Evolutionary conservation across 2,888 invertebrate species (phyloP), one percentile per base, ranked within the genome.

Genomic region (Euclidia mi): DNA sequence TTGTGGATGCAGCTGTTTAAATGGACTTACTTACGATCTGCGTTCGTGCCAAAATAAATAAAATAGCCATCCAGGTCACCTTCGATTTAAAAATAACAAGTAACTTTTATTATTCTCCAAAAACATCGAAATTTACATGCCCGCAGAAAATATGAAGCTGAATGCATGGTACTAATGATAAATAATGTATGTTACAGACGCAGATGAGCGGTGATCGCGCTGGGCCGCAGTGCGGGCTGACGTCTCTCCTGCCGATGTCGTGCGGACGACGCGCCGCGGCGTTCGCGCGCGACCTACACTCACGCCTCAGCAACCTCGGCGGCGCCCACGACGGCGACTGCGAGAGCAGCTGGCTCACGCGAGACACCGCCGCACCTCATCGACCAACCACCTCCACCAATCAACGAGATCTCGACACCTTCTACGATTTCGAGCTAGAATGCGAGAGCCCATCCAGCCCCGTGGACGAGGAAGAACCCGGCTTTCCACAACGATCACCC

Each of bases 191-290:
- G 56, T 94, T 92, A 57, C 94, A 95, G 95, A 92, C 91, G 90
- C 94, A 94, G 93, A 94, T 93, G 94, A 95, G 86, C 87, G 92
- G 94, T 76, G 92, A 94, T 88, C 95, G 92, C 87, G 91, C 94
- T 81, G 91, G 89, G 60, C 84, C 92, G 76, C 95, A 96, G 94
- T 96, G 96, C 90, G 96, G 96, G 80, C 92, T 97, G 80, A 95
- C 96, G 80, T 96, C 96, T 71, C 92, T 96, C 73, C 92, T 97
- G 91, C 96, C 97, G 83, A 96, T 96, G 96, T 97, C 97, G 88
- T 98, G 97, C 87, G 96, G 97, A 57, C 96, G 96, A 56, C 95
- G 97, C 51, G 97, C 97, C 52, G 97, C 97, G 84, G 97, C 97
- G 56, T 97, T 98, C 88, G 97, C 97, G 66, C 95, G 96, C 57